Conservation (phyloP, 2,797 vertebrate genomes). For the Microchirus variegatus region DNA sequence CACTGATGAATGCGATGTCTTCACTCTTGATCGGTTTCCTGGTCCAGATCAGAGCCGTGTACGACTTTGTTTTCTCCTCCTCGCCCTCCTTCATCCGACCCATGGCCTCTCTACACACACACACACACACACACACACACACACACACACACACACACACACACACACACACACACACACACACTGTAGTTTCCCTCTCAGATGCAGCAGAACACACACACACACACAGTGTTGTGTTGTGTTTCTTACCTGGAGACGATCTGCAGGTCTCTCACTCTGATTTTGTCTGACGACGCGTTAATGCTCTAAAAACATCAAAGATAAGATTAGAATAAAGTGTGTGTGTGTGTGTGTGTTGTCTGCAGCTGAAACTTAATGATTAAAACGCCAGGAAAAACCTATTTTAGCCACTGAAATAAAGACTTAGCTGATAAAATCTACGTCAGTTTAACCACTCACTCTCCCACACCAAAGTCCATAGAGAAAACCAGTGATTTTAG, state of each 20-base stretch:
- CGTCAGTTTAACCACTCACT: too few species aligned
- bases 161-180: neutral
- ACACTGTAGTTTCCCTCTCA: neutral
- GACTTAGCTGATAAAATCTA: too few species aligned
- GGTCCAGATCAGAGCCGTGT: slow-evolving; percentile 94
- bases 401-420: too few species aligned
- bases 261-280: slow-evolving; percentile 93
- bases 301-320: slow-evolving; percentile 81
- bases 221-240: neutral
- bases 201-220: neutral
- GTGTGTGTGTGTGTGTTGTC: too few species aligned
- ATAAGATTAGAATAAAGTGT: neutral
- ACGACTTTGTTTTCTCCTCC: slow-evolving; percentile 96
- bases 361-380: too few species aligned
- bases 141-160: neutral
- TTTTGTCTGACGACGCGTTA: slow-evolving; percentile 92
- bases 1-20: slow-evolving; percentile 87
- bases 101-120: slow-evolving; percentile 88
- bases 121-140: too few species aligned
- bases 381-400: too few species aligned
- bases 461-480: too few species aligned
- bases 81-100: slow-evolving; percentile 96
- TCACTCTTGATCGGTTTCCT: slow-evolving; percentile 82
- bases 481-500: too few species aligned
- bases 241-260: slow-evolving; percentile 90